phyloP scores from a whole-genome alignment of 2,113 vertebrate genomes.

The Channa argus region DNA sequence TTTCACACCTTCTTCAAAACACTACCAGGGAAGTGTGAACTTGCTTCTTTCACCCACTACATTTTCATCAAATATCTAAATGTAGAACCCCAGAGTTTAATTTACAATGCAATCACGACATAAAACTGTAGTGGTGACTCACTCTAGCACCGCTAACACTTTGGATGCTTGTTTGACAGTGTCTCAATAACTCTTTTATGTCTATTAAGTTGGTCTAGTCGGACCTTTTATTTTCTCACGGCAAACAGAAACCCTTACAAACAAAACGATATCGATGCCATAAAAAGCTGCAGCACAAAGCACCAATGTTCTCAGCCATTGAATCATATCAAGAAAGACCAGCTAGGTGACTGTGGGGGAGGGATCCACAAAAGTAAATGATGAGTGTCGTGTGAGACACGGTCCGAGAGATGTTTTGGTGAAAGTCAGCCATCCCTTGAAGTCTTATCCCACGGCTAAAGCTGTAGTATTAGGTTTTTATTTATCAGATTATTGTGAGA shows the following conservation, averaged over 20 bases:
- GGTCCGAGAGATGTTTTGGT: conserved; percentile 48
- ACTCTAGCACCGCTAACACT: not conserved
- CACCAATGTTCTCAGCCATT: conserved; percentile 46
- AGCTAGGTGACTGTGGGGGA: conserved; percentile 47
- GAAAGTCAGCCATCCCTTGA: conserved; percentile 60
- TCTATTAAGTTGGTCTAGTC: conserved; percentile 17
- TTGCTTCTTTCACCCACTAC: conserved; percentile 8
- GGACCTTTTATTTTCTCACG: conserved; percentile 34
- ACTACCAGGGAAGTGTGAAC: conserved; percentile 28
- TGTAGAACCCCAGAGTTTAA: conserved; percentile 6
- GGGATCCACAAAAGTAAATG: conserved; percentile 40
- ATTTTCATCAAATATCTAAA: conserved; percentile 43
- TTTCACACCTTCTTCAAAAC: conserved; percentile 48
- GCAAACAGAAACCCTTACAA: conserved; percentile 31
- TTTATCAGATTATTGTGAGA: conserved; percentile 65
- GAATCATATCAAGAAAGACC: conserved; percentile 65
- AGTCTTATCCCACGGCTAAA: conserved; percentile 59
- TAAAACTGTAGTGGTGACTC: not conserved
- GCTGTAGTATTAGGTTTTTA: conserved; percentile 62
- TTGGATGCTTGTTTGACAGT: not conserved
- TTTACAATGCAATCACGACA: not conserved
- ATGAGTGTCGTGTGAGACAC: conserved; percentile 44
- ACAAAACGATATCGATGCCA: conserved; percentile 9
- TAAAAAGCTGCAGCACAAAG: conserved; percentile 52
- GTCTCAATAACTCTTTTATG: conserved; percentile 9